Evolutionary conservation across 2,113 vertebrate species (phyloP), one percentile per base, ranked within the genome.

Genomic region (Terrapene triunguis): DNA sequence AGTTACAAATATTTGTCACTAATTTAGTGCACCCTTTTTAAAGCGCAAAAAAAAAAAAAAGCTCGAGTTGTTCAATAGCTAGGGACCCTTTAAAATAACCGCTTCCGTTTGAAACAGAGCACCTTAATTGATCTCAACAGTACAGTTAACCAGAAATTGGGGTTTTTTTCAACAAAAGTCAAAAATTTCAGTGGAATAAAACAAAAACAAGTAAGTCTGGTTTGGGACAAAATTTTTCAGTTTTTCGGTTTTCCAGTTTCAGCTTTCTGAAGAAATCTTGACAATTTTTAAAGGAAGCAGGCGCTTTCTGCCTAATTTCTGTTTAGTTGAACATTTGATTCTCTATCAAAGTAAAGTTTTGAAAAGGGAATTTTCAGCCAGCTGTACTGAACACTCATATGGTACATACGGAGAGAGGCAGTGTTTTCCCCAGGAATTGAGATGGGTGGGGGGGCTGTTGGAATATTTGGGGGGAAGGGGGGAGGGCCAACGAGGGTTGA

Each of bases 1-100:
- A 57, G 62, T 22, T 80, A 74, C 82, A 81, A 90, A 42, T 21
- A 48, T 51, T 88, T 94, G 89, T 47, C 92, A 48, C 76, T 87
- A 8, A 84, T 85, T 88, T 90, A 11, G 88, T 92, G 51, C 13
- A 74, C 17, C 91, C 24, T 22, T 83, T 85, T 50, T 14, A 84
- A 87, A 82, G 4, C 11, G 24, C 51, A 51, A 51, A 51, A 21
- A 53, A 91, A 88, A 44, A 55, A 57, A 84, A n/a, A 47, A 19
- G 47, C 80, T 65, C 29, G 85, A 79, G 53, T 16, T 5, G 32
- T 53, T 88, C 82, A 94, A 13, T 2, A 1, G 0, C 54, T 92
- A 82, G 48, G 21, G 4, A 14, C 24, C 47, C 59, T 93, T 74
- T 54, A 42, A 74, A 42, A 74, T 35, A 62, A 38, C 2, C 0